Percentiles rank a stretch among this genome's conserved stretches.
Conservation (phyloP, 2,113 vertebrate genomes). For the Cairina moschata region DNA sequence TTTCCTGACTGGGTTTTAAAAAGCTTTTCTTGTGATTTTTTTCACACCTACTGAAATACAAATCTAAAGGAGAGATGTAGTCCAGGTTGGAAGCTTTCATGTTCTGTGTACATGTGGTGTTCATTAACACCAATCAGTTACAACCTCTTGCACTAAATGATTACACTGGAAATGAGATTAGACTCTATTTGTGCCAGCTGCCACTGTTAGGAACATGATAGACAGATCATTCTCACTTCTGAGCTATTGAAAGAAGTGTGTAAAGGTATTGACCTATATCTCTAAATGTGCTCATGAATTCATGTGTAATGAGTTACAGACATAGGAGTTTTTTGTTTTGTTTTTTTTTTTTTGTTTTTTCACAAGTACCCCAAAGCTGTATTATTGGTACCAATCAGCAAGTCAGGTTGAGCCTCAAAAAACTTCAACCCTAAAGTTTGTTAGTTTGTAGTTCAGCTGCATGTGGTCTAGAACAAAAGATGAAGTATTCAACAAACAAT, state of each 20-base stretch:
- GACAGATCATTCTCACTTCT: not conserved
- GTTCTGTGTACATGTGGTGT: not conserved
- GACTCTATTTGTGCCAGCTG: not conserved
- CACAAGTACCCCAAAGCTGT: not conserved
- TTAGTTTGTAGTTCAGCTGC: not conserved
- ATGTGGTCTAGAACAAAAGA: not conserved
- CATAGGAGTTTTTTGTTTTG: not conserved
- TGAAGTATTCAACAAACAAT: not conserved
- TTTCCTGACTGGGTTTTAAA: not conserved
- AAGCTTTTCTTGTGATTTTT: not conserved
- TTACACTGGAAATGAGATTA: not conserved
- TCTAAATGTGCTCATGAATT: not conserved
- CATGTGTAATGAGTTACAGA: not conserved
- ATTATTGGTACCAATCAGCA: not conserved
- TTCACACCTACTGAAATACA: not conserved
- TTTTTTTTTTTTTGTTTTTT: no score
- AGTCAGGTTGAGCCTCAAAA: not conserved
- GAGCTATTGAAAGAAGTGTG: not conserved
- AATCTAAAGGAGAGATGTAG: not conserved
- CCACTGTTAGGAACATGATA: not conserved
- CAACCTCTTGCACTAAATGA: not conserved
- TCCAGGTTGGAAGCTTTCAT: not conserved
- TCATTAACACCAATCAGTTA: not conserved
- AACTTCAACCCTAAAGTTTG: not conserved
- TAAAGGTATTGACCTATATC: not conserved